Percentiles rank a stretch among this genome's conserved stretches.
phyloP scores from a whole-genome alignment of 2,113 vertebrate species.

The Tachysurus fulvidraco region DNA sequence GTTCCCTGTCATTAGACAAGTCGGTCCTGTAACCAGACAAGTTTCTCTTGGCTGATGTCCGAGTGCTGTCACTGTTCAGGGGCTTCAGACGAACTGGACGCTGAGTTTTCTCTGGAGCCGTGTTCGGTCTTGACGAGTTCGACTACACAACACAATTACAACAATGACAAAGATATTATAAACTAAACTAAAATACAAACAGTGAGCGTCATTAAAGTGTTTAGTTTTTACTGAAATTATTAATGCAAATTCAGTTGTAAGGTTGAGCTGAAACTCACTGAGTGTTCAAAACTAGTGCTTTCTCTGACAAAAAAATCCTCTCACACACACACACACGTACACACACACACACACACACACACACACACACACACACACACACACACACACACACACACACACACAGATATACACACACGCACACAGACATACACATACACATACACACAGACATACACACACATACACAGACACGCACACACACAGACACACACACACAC shows the following conservation, averaged over 20 bases:
- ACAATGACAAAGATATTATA: neutral
- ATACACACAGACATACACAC: too few relatives aligned
- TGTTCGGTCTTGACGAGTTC: constrained; percentile 77
- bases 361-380: too few relatives aligned
- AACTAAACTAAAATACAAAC: neutral
- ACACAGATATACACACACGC: too few relatives aligned
- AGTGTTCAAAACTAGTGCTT: neutral
- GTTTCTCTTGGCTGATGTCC: constrained; percentile 63
- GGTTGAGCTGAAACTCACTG: neutral
- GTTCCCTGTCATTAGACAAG: constrained; percentile 59
- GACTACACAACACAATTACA: constrained; percentile 61
- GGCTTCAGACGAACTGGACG: constrained; percentile 78
- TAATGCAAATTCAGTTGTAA: neutral
- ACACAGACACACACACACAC: too few relatives aligned
- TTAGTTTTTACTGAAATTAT: neutral
- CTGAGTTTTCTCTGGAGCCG: constrained; percentile 82
- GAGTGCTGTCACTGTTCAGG: constrained; percentile 63
- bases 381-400: too few relatives aligned
- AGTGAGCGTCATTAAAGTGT: neutral
- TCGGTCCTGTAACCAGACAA: constrained; percentile 59
- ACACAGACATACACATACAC: too few relatives aligned
- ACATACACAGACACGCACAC: too few relatives aligned
- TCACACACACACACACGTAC: too few relatives aligned
- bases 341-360: too few relatives aligned
- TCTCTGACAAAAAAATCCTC: neutral